Conservation (phyloP, 2,797 vertebrate species). For the Crenichthys baileyi region DNA sequence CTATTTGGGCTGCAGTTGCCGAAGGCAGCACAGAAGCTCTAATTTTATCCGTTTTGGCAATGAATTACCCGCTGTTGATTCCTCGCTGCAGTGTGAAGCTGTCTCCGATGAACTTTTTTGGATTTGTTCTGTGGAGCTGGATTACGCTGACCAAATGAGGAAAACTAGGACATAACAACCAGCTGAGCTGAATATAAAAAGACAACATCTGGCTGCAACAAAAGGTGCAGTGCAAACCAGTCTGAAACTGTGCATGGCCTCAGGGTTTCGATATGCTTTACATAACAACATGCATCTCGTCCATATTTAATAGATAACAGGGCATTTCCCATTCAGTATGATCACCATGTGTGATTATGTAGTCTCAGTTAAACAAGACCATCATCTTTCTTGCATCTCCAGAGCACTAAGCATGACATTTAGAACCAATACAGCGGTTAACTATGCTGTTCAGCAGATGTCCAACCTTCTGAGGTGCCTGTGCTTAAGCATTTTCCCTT, state of each 20-base stretch:
- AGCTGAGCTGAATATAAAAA: constrained; percentile 39
- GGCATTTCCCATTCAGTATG: constrained; percentile 31
- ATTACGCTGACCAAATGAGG: constrained; percentile 45
- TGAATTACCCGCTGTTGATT: constrained; percentile 64
- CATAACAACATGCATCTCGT: constrained; percentile 69
- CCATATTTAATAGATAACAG: constrained; percentile 66
- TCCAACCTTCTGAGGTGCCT: neutral
- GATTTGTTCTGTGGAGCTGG: constrained; percentile 34
- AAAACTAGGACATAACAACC: constrained; percentile 52
- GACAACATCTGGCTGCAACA: constrained; percentile 67
- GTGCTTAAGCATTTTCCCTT: neutral
- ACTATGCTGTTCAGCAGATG: constrained; percentile 41
- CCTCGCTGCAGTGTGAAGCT: constrained; percentile 37
- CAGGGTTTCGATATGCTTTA: constrained; percentile 66
- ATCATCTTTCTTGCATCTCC: constrained; percentile 11
- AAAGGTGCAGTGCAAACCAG: constrained; percentile 58
- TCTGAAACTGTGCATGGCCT: constrained; percentile 38
- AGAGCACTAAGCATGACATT: constrained; percentile 47
- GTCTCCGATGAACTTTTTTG: constrained; percentile 44
- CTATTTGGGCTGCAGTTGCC: constrained; percentile 71
- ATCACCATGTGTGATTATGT: constrained; percentile 30
- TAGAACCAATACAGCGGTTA: constrained; percentile 36
- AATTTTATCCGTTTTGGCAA: constrained; percentile 75
- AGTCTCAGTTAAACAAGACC: constrained; percentile 37
- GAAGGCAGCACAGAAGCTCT: constrained; percentile 65